Percentiles rank a stretch among this genome's conserved stretches.
Conservation (phyloP, 2,797 vertebrate species). For the Rhinoraja longicauda region DNA sequence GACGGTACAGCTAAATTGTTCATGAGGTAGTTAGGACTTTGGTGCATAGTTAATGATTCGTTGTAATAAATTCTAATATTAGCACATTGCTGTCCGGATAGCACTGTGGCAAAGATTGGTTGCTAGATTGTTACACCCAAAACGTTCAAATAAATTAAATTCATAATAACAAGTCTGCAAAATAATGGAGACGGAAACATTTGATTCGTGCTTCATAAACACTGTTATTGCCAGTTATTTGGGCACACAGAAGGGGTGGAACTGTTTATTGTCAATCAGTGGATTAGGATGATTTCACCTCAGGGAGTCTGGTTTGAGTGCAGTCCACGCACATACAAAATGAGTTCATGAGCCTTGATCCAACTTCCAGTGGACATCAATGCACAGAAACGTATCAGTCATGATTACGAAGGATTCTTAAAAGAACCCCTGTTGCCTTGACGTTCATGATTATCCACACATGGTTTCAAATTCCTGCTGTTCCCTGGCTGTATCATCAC, state of each 20-base stretch:
- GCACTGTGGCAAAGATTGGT: conserved; percentile 43
- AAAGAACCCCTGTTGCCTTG: background rate
- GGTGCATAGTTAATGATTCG: conserved; percentile 78
- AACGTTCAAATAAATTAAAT: background rate
- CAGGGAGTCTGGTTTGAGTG: background rate
- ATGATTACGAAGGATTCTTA: background rate
- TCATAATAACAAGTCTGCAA: background rate
- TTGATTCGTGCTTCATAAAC: background rate
- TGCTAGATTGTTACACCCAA: conserved; percentile 40
- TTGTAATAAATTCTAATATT: conserved; percentile 68
- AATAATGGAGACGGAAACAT: background rate
- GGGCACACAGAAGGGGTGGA: background rate
- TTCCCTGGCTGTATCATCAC: background rate
- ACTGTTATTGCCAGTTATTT: background rate
- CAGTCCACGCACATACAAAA: background rate
- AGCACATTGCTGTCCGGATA: conserved; percentile 43
- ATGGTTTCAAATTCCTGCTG: background rate
- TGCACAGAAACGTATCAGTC: background rate
- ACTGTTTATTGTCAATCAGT: background rate
- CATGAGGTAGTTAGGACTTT: conserved; percentile 91
- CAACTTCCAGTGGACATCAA: background rate
- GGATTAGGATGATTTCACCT: background rate
- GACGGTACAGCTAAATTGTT: conserved; percentile 88
- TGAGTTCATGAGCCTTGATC: background rate
- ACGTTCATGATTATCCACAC: background rate